Base-by-base conservation (phyloP, 2,113 vertebrate species). In the Gadus macrocephalus region DNA sequence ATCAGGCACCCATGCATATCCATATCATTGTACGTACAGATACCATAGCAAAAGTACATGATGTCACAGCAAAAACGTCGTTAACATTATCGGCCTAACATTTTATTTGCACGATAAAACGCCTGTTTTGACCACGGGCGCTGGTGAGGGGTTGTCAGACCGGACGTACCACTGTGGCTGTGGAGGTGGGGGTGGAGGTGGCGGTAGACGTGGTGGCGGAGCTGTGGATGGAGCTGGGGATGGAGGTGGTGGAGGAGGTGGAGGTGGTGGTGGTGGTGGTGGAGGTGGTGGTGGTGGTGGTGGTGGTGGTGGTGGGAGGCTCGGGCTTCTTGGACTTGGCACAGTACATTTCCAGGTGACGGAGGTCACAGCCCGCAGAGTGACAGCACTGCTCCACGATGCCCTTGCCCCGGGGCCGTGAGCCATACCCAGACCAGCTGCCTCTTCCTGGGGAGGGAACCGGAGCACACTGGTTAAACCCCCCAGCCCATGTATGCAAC, bases 361-460 rank as follows among this genome's bases (percentile, higher is more conserved):
- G 81, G n/a, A 89, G 88, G 14, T 87, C 85, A 64, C 88, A 89
- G 58, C 88, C 88, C 0, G 64, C 22, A 0, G 85, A 61, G 15
- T 64, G 73, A 22, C 88, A 89, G 35, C 88, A 89, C 70, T 80
- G 73, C 22, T 89, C 88, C 62, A 86, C 88, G 0, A 89, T 89
- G 2, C 88, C 88, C 70, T 80, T 84, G 62, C 88, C 79, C 15
- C 86, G 77, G 53, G 86, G 81, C 20, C 86, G 81, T 7, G 81
- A 2, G 0, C 85, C 85, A 0, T 88, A 87, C 1, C 86, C 82
- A 1, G 87, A 87, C 84, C 85, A 83, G 1, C 72, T 65, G 1
- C 86, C 81, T 77, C 80, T 87, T 53, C 85, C 86, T 87, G 66
- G 11, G 70, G 38, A 35, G 6, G 62, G 11, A 66, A n/a, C 31